phyloP scores from a whole-genome alignment of 2,888 invertebrate species.

The Heteromurus nitidus region DNA sequence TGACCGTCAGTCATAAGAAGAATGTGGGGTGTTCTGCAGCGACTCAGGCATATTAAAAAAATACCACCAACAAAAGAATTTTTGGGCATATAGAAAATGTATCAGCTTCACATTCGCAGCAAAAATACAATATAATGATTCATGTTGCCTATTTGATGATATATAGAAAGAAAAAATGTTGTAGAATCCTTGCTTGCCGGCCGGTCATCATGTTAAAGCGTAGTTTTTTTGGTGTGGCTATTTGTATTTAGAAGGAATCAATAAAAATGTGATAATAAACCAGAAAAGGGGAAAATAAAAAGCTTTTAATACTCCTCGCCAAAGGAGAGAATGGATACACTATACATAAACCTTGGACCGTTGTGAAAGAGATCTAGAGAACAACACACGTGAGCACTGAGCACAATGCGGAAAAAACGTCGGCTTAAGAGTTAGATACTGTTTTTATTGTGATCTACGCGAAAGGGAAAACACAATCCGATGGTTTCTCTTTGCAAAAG shows the following conservation, averaged over 20 bases:
- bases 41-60: neutral
- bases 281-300: neutral
- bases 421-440: neutral
- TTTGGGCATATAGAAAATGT: neutral
- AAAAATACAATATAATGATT: neutral
- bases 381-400: neutral
- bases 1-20: constrained; percentile 7
- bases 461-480: neutral
- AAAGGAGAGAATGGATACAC: neutral
- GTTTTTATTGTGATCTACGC: neutral
- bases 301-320: neutral
- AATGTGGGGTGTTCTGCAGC: neutral
- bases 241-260: too few relatives aligned
- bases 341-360: neutral
- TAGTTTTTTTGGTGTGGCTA: neutral
- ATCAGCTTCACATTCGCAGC: neutral
- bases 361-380: neutral
- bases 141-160: neutral
- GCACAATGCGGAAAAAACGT: neutral
- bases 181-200: neutral
- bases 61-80: neutral
- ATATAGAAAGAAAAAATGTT: too few relatives aligned
- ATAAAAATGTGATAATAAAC: neutral
- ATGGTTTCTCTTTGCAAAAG: too few relatives aligned
- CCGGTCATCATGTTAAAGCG: neutral